A percentile compares a stretch with the other conserved stretches of the same genome.
These are phyloP conservation scores for Luperina testacea DNA, from an alignment of 2,888 invertebrate genomes.

Conservation along the genomic window DNA sequence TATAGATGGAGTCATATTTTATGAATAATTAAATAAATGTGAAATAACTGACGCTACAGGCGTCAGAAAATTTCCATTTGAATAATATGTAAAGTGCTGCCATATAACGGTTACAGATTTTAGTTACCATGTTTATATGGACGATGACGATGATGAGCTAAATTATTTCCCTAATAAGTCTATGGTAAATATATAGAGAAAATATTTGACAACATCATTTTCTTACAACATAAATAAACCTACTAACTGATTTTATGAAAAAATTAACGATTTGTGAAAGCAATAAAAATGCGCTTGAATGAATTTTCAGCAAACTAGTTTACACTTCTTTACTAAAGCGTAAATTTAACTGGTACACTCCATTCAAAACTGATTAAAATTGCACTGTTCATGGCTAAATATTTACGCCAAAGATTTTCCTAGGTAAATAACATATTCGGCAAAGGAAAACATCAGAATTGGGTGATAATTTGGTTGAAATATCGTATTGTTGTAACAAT, in stretches of 20 bases:
- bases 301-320: constrained; percentile 10
- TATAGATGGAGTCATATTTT: background rate
- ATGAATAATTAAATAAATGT: constrained; percentile 20
- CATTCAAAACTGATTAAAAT: constrained; percentile 1
- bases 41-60: constrained; percentile 23
- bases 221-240: background rate
- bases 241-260: constrained; percentile 4
- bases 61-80: constrained; percentile 34
- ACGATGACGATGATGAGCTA: background rate
- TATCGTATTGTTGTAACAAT: background rate
- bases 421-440: background rate
- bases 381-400: background rate
- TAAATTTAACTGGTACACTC: background rate
- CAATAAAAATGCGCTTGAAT: background rate
- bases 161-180: background rate
- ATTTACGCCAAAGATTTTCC: background rate
- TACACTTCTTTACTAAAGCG: background rate
- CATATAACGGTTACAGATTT: constrained; percentile 5
- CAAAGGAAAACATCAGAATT: background rate
- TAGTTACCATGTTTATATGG: constrained; percentile 1
- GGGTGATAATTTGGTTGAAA: background rate
- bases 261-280: constrained; percentile 5
- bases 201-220: background rate
- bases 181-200: background rate
- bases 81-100: constrained; percentile 8